Conservation (phyloP, 2,797 vertebrate species). For the Cynodonichthys magdalenae region DNA sequence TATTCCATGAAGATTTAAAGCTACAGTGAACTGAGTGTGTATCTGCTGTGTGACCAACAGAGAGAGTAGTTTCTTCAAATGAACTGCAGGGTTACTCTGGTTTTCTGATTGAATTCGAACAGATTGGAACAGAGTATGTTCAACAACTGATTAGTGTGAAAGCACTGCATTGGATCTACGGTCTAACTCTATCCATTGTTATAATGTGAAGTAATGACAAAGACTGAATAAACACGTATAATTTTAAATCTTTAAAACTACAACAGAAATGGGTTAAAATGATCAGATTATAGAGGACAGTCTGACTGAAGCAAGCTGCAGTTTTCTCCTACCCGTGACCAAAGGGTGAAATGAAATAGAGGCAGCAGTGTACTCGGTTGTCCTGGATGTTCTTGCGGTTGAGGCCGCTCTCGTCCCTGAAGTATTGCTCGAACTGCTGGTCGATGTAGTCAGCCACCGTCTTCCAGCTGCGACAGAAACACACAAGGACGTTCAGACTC, state of each 20-base stretch:
- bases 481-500: conserved; percentile 35
- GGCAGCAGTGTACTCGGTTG: conserved; percentile 96
- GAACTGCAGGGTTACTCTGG: conserved; percentile 28
- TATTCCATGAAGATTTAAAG: too few relatives aligned
- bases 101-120: conserved; percentile 23
- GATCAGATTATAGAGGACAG: neutral
- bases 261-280: conserved; percentile 1
- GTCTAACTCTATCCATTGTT: too few relatives aligned
- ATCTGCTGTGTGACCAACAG: conserved; percentile 48
- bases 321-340: conserved; percentile 88
- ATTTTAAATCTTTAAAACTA: neutral
- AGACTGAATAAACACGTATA: neutral
- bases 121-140: conserved; percentile 43
- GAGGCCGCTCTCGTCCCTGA: conserved; percentile 97
- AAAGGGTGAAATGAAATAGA: conserved; percentile 97
- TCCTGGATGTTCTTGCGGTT: conserved; percentile 99
- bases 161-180: conserved; percentile 44
- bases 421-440: conserved; percentile 99
- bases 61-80: conserved; percentile 50
- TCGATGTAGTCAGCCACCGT: conserved; percentile 96
- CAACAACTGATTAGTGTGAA: conserved; percentile 34
- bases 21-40: neutral
- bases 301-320: conserved; percentile 5
- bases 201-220: neutral
- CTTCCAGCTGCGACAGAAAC: conserved; percentile 88